These are phyloP conservation scores for Keiferia lycopersicella DNA, from an alignment of 2,888 invertebrate species.

Conservation along the genomic window DNA sequence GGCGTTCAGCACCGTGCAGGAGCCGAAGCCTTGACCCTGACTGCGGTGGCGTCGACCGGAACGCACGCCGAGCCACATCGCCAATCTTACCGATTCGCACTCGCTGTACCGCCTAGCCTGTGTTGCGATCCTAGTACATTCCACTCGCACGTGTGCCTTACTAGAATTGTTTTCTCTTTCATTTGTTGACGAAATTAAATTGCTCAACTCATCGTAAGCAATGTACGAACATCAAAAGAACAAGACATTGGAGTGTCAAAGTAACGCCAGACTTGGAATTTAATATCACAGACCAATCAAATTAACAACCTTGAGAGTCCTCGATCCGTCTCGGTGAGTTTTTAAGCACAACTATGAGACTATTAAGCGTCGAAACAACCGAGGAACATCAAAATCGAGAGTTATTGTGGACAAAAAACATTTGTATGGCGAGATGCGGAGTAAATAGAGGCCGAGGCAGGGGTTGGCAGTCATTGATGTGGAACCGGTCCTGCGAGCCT, in stretches of 20 bases:
- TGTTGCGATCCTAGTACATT: conserved; percentile 71
- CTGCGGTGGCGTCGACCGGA: conserved; percentile 80
- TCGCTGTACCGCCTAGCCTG: conserved; percentile 53
- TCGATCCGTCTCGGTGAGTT: conserved; percentile 18
- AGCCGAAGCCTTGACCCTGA: conserved; percentile 80
- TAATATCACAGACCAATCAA: not conserved
- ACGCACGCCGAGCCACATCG: conserved; percentile 73
- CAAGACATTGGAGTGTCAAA: conserved; percentile 4
- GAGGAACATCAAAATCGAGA: conserved; percentile 65
- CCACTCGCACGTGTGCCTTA: conserved; percentile 66
- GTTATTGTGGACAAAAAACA: conserved; percentile 57
- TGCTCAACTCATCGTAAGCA: not conserved
- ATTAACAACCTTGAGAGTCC: conserved; percentile 22
- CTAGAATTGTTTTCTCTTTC: conserved; percentile 67
- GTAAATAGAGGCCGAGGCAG: conserved; percentile 58
- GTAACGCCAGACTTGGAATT: not conserved
- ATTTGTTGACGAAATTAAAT: conserved; percentile 31
- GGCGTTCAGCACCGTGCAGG: conserved; percentile 71
- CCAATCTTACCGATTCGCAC: conserved; percentile 71
- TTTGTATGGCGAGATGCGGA: conserved; percentile 53
- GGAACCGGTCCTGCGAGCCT: conserved; percentile 66
- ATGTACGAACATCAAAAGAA: not conserved
- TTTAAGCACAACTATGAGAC: conserved; percentile 14
- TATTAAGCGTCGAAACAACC: conserved; percentile 44
- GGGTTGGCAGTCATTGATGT: conserved; percentile 76